Base-by-base conservation (phyloP, 2,113 vertebrate genomes). In the Lipophrys pholis region DNA sequence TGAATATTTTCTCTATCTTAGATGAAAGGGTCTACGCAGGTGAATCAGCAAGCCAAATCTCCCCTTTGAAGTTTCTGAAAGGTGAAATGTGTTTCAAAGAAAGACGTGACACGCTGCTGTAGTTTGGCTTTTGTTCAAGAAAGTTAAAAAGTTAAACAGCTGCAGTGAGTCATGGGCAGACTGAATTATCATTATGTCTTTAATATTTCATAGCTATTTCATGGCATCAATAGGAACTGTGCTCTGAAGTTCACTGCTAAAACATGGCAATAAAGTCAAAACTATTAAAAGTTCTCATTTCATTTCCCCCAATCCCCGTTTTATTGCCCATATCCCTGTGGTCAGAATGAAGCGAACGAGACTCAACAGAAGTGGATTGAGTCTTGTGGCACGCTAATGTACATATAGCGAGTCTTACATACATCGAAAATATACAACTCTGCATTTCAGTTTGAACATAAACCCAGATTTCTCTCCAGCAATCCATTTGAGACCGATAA, bases 401-500 rank as follows among this genome's bases (percentile, higher is more conserved):
- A n/a, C 35, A 56, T 64, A 36, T 9, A 60, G 39, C 35, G 46
- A 56, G 17, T 69, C 16, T 21, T 52, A 45, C 40, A 55, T 11
- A 69, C 21, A 30, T 30, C 2, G 21, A 50, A 58, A 50, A 79
- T 17, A 69, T 59, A 35, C 51, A 75, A 57, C 52, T 46, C 52
- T 40, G 11, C 17, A 69, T 77, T 72, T 62, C 39, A 74, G 80
- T 72, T 4, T 69, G 49, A 73, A 79, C 50, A 53, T 61, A 73
- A 80, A 69, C 63, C 56, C 45, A 57, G 30, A 46, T 56, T 59
- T 58, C 41, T 39, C 46, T 45, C 35, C 53, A 56, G 54, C 36
- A 70, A 70, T 73, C 68, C 5, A 7, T 81, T 63, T 76, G 73
- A 85, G 66, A 67, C 49, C 52, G 16, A 58, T 80, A 89, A 85